Percentiles rank a stretch among this genome's conserved stretches.
Conservation (phyloP, 2,113 vertebrate species). For the Pedionomus torquatus region DNA sequence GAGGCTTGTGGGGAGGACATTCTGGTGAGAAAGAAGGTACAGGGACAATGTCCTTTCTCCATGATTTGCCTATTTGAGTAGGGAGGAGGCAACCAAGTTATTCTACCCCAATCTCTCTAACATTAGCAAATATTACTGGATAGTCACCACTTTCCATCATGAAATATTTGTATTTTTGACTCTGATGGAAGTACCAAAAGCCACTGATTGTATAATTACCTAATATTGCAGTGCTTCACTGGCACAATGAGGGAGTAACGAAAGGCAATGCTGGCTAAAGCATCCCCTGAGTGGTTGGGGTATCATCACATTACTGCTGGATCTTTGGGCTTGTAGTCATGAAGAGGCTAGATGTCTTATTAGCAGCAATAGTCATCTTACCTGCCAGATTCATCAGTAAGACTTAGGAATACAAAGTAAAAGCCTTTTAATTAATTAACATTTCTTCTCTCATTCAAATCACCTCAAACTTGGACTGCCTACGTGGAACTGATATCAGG, state of each 20-base stretch:
- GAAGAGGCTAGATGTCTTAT: neutral
- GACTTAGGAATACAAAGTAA: neutral
- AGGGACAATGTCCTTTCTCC: accelerated
- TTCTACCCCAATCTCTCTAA: neutral
- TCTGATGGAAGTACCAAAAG: neutral
- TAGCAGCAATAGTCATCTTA: neutral
- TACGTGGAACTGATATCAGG: neutral
- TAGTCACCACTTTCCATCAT: neutral
- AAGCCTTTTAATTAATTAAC: neutral
- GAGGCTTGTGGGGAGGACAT: neutral
- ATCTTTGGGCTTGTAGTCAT: neutral
- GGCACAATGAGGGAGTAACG: neutral
- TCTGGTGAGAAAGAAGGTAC: neutral
- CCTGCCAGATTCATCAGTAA: neutral
- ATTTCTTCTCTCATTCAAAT: neutral
- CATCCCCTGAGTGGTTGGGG: accelerated
- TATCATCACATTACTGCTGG: neutral
- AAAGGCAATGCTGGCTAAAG: neutral
- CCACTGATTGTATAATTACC: neutral
- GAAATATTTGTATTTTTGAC: neutral
- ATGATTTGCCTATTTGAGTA: neutral
- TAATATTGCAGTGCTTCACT: neutral
- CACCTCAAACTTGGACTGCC: neutral
- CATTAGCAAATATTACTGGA: neutral
- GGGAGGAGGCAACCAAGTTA: neutral